Base-by-base conservation (phyloP, 2,888 invertebrate species). In the Harpalus rufipes region DNA sequence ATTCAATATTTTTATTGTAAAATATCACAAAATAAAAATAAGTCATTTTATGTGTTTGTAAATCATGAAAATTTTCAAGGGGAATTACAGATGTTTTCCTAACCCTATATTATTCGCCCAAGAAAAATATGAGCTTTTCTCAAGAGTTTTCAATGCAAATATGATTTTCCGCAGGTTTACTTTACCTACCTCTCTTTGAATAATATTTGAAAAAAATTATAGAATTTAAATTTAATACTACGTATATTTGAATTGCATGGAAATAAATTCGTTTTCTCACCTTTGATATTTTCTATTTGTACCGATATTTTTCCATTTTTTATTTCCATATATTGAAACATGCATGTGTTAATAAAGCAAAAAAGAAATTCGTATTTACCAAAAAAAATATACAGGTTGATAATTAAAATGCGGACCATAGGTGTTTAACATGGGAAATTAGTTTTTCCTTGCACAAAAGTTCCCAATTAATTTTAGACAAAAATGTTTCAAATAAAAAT, bases 81-180 rank as follows among this genome's bases (percentile, higher is more conserved):
- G 14, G 56, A 74, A 74, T 74, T 56, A 56, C 74, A 21, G 41
- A 74, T 74, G 32, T 78, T 58, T 78, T 78, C 59, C 14, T 58
- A 72, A 41, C 44, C 12, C n/a, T 14, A 65, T 16, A n/a, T 21
- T 32, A 32, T 32, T 32, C 44, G 16, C 16, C 44, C 12, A 21
- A 12, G 1, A 41, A 41, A 80, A 8, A 39, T 80, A 41, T 41
- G 41, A 80, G 63, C 16, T 80, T 80, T 59, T 16, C 21, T 32
- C 14, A 39, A 61, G 63, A 59, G 63, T 61, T 80, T 80, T 63
- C 80, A 80, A 63, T 61, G 61, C 32, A 80, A 80, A 80, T 80
- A 80, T 39, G 32, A 80, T 80, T 80, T 80, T 59, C 16, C 79
- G 14, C 44, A 79, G 58, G 32, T 59, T 79, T 79, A 14, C 58